A percentile compares a stretch with the other conserved stretches of the same genome.
Conservation (phyloP, 2,888 invertebrate species). For the Prenolepis imparis region DNA sequence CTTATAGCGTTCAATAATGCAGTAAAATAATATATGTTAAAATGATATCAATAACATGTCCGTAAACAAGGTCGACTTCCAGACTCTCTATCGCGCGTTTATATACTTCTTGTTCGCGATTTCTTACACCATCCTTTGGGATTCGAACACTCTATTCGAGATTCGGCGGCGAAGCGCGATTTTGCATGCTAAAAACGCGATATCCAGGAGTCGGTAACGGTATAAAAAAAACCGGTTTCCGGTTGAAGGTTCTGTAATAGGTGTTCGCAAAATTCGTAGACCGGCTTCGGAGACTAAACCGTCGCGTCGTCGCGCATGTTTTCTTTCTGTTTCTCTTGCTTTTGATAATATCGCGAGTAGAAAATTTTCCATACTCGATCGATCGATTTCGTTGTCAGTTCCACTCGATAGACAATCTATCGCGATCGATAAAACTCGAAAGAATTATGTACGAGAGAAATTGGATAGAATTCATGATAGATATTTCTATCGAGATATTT, state of each 20-base stretch:
- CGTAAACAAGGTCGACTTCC: background rate
- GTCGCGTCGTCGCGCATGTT: slow-evolving; percentile 10
- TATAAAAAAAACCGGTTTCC: slow-evolving; percentile 72
- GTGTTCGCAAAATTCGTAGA: slow-evolving; percentile 57
- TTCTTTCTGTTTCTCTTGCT: slow-evolving; percentile 9
- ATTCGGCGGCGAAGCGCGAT: slow-evolving; percentile 20
- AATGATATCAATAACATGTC: background rate
- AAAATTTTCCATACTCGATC: slow-evolving; percentile 53
- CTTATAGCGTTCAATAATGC: background rate
- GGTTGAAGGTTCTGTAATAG: slow-evolving; percentile 43
- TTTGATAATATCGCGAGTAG: slow-evolving; percentile 52
- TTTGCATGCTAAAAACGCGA: slow-evolving; percentile 56
- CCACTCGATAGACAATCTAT: background rate
- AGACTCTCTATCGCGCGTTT: background rate
- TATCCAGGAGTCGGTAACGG: slow-evolving; percentile 69
- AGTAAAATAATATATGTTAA: too few relatives aligned
- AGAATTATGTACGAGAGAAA: background rate
- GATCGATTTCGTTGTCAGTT: background rate
- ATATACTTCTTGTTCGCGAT: background rate
- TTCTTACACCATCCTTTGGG: slow-evolving; percentile 2
- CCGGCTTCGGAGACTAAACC: slow-evolving; percentile 36
- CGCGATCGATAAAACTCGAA: slow-evolving; percentile 12
- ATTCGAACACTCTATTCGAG: slow-evolving; percentile 22
- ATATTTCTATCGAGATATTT: slow-evolving; percentile 20
- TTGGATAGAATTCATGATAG: background rate